Conservation (phyloP, 2,113 vertebrate genomes). For the Ochotona princeps region DNA sequence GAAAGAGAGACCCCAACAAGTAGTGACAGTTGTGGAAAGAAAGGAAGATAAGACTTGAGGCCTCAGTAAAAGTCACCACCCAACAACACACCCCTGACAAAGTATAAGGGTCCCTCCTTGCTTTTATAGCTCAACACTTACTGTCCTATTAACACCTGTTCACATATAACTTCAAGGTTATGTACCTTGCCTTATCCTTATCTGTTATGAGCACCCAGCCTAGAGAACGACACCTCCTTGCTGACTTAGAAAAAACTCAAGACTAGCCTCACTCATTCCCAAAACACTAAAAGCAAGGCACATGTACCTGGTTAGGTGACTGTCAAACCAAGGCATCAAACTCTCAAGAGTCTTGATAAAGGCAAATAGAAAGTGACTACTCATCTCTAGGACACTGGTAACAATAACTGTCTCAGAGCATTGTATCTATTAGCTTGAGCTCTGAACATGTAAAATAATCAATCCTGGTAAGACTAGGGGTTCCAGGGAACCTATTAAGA, state of each 20-base stretch:
- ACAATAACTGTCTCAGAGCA: not conserved
- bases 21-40: not conserved
- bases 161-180: constrained; percentile 15
- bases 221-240: not conserved
- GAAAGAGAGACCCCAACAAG: not conserved
- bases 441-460: no score
- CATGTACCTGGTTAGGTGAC: not conserved
- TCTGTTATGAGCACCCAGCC: not conserved
- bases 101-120: not conserved
- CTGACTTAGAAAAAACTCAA: not conserved
- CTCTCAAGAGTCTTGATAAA: not conserved
- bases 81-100: not conserved
- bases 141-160: not conserved
- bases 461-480: no score
- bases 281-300: not conserved
- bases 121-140: not conserved
- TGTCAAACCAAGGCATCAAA: not conserved
- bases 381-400: not conserved
- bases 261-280: not conserved
- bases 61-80: not conserved
- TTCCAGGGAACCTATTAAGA: no score
- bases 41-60: not conserved
- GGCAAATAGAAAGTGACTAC: not conserved
- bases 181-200: not conserved
- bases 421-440: no score